phyloP scores from a whole-genome alignment of 2,113 vertebrate genomes.

The Ellobius talpinus region DNA sequence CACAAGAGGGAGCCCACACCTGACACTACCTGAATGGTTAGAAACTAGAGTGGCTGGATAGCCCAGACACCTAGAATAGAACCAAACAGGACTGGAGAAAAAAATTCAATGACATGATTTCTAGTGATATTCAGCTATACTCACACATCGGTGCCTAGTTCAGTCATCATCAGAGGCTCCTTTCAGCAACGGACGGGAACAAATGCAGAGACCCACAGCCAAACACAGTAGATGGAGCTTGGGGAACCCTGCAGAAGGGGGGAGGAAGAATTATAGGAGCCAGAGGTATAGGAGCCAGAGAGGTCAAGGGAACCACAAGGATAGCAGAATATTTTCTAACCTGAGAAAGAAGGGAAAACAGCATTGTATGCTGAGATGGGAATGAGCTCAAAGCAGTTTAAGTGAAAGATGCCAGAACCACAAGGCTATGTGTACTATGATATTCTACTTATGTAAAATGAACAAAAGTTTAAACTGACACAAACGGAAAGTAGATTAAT shows the following conservation, averaged over 20 bases:
- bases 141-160: background rate
- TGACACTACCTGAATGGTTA: background rate
- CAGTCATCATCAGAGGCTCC: background rate
- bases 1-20: background rate
- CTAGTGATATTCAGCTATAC: background rate
- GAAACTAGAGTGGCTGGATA: background rate
- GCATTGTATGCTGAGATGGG: background rate
- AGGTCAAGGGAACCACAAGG: background rate
- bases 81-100: background rate
- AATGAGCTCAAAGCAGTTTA: background rate
- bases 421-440: background rate
- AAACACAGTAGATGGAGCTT: background rate
- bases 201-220: background rate
- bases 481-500: background rate
- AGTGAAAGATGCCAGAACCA: slow-evolving; percentile 19
- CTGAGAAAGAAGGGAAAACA: slow-evolving; percentile 2
- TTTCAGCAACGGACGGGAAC: background rate
- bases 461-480: background rate
- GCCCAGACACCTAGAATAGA: background rate
- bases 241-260: background rate
- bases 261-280: background rate
- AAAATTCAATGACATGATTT: background rate
- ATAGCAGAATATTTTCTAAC: background rate
- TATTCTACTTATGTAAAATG: slow-evolving; percentile 18
- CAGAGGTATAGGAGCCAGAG: background rate